Evolutionary conservation across 2,113 vertebrate genomes (phyloP).

Genomic region (Nematolebias whitei): DNA sequence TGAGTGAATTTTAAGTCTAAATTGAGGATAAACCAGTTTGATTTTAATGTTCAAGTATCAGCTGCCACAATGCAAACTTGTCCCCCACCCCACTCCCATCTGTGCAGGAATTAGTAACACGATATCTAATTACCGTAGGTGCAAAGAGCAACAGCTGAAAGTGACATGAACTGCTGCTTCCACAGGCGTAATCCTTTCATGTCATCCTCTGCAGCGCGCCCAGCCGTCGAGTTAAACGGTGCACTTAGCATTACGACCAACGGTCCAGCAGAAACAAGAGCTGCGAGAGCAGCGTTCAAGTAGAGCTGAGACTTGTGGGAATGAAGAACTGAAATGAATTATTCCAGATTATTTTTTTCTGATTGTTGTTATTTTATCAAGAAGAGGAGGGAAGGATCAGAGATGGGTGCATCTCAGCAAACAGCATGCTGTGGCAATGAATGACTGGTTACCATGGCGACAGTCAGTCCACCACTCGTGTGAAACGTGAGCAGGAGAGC

Average conservation of each 20-base stretch:
- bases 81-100: slow-evolving; percentile 3
- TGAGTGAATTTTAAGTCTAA: too few species aligned
- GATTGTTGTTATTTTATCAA: neutral
- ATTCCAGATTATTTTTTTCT: neutral
- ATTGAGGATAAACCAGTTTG: neutral
- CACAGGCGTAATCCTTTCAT: neutral
- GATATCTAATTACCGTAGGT: neutral
- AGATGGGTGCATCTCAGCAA: slow-evolving; percentile 19
- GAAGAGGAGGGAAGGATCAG: neutral
- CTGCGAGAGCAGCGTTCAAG: too few species aligned
- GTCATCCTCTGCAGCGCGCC: neutral
- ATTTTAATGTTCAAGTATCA: neutral
- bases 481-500: slow-evolving; percentile 48
- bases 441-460: slow-evolving; percentile 59
- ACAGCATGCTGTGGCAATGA: slow-evolving; percentile 22
- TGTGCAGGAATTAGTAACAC: neutral
- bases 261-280: neutral
- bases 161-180: neutral
- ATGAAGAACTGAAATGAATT: neutral
- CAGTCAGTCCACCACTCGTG: slow-evolving; percentile 30
- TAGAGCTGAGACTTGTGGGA: neutral
- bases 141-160: slow-evolving; percentile 11
- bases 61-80: neutral
- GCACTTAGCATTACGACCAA: slow-evolving; percentile 1
- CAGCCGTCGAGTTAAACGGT: neutral